Evolutionary conservation across 2,797 vertebrate genomes (phyloP).

Genomic region (Chaetodon trifasciatus): DNA sequence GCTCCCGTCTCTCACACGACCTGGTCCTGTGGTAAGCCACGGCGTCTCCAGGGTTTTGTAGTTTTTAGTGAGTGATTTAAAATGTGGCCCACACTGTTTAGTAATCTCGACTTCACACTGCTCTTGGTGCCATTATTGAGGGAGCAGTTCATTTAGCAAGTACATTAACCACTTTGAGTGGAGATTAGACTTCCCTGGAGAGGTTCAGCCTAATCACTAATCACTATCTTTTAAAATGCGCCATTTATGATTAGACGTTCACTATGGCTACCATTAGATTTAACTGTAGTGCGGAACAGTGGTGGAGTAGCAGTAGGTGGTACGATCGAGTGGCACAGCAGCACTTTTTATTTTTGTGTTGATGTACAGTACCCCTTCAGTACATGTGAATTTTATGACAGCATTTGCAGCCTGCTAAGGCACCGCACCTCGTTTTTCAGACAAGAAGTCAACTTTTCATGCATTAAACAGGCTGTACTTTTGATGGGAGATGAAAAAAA

Average conservation of each 20-base stretch:
- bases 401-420: conserved; percentile 37
- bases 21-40: conserved; percentile 83
- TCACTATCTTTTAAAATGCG: conserved; percentile 84
- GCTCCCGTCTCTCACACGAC: conserved; percentile 76
- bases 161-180: conserved; percentile 84
- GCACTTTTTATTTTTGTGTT: conserved; percentile 18
- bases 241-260: conserved; percentile 81
- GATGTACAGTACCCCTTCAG: conserved; percentile 51
- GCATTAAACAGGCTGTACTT: conserved; percentile 55
- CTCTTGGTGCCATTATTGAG: conserved; percentile 79
- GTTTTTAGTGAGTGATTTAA: conserved; percentile 84
- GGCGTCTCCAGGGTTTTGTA: conserved; percentile 81
- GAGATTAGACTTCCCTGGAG: conserved; percentile 83
- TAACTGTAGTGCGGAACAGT: conserved; percentile 64
- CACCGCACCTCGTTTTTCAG: conserved; percentile 44
- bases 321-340: conserved; percentile 35
- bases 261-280: conserved; percentile 69
- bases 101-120: conserved; percentile 79
- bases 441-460: conserved; percentile 49
- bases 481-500: conserved; percentile 47
- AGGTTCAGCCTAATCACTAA: conserved; percentile 82
- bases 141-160: conserved; percentile 83
- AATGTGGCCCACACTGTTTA: conserved; percentile 76
- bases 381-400: conserved; percentile 54
- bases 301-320: conserved; percentile 53